A percentile compares a stretch with the other conserved stretches of the same genome.
Evolutionary conservation across 2,797 vertebrate genomes (phyloP).

Genomic region (Pteronotus mesoamericanus): DNA sequence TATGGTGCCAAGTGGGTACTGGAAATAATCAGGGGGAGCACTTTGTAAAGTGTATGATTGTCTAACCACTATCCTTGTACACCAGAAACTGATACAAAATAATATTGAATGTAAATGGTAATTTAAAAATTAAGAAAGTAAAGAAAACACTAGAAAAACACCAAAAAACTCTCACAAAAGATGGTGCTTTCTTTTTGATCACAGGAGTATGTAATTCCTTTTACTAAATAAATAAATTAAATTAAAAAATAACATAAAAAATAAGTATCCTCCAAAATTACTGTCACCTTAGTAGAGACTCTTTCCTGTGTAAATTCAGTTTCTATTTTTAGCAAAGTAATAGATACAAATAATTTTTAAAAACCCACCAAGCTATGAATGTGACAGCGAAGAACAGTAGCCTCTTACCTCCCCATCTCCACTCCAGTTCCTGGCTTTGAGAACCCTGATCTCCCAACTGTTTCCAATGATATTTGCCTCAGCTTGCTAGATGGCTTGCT

Average conservation of each 20-base stretch:
- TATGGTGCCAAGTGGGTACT: background rate
- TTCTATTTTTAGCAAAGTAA: slow-evolving; percentile 6
- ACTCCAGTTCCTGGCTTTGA: background rate
- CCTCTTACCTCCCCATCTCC: background rate
- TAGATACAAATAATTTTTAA: background rate
- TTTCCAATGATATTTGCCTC: background rate
- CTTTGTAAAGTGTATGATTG: background rate
- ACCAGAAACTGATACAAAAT: background rate
- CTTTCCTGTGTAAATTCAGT: background rate
- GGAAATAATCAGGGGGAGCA: background rate
- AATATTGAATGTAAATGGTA: background rate
- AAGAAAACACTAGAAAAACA: background rate
- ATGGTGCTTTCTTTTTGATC: background rate
- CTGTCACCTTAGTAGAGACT: background rate
- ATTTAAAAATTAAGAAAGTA: background rate
- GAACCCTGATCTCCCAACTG: background rate
- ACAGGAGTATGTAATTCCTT: background rate
- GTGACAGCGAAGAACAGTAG: background rate
- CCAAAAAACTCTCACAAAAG: background rate
- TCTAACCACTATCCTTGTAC: background rate
- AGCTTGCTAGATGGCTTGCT: background rate
- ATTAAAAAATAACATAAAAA: background rate
- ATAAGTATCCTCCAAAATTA: background rate
- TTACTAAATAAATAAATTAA: background rate
- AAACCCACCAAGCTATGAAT: background rate